Evolutionary conservation across 2,113 vertebrate genomes (phyloP), one percentile per base, ranked within the genome.

Genomic region (Carassius auratus): DNA sequence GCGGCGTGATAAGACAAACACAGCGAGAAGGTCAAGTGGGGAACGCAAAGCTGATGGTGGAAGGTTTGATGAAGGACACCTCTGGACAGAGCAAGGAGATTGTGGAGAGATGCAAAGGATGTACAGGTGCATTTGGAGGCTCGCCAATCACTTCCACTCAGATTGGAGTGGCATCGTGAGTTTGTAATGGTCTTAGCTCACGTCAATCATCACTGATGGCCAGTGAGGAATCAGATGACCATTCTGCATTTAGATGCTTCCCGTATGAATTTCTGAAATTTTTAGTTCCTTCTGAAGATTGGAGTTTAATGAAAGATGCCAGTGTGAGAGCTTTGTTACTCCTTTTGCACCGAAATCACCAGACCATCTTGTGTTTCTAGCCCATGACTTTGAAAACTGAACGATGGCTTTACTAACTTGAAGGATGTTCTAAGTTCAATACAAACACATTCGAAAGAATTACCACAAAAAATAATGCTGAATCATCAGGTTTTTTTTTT

Each of bases 21-120:
- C 77, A 82, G 50, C 8, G 77, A 87, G 84, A 87, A 89, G 88
- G 86, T 86, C 86, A 89, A 71, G 64, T 77, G 61, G 38, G 5
- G 61, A 50, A 78, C 19, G 13, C 61, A 76, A 42, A 73, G 76
- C 48, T 50, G 68, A 85, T 84, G 85, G 57, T 73, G 59, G 68
- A 76, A 36, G 45, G 78, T 50, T 21, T 76, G 68, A 36, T 5
- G 59, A 69, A 77, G 85, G 33, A 26, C 26, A 50, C 21, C n/a
- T 68, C 64, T 64, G 76, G 38, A n/a, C 14, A 8, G 74, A 14
- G 77, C 42, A 33, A n/a, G 26, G 19, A n/a, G 38, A 59, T 6
- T 19, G 19, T 45, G 38, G 68, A 59, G 64, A n/a, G 57, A 36
- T 48, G 59, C 38, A 7, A 9, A 2, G 62, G 42, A 23, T 9